phyloP scores from a whole-genome alignment of 2,888 invertebrate genomes.

The Athripsodes cinereus region DNA sequence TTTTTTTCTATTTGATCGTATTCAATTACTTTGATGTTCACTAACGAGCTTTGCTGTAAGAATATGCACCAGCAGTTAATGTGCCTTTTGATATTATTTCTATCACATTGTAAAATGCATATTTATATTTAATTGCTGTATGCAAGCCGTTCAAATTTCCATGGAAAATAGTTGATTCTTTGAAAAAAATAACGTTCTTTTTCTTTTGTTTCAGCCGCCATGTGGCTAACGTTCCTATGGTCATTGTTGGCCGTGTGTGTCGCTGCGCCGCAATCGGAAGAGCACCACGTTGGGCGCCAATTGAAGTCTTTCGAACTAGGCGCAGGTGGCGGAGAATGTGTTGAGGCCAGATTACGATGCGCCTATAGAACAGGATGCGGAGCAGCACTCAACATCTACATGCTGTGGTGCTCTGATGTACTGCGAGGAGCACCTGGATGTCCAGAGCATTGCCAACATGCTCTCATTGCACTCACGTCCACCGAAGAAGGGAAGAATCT shows the following conservation, averaged over 20 bases:
- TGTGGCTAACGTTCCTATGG: slow-evolving; percentile 41
- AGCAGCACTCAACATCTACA: slow-evolving; percentile 68
- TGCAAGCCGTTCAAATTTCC: no score
- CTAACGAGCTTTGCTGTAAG: no score
- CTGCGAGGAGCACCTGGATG: slow-evolving; percentile 58
- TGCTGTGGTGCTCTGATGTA: slow-evolving; percentile 64
- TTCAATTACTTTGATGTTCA: no score
- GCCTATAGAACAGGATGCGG: slow-evolving; percentile 72
- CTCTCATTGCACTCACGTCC: slow-evolving; percentile 71
- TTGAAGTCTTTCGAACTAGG: slow-evolving; percentile 31
- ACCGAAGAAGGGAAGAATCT: slow-evolving; percentile 73
- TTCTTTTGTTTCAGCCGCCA: slow-evolving; percentile 16
- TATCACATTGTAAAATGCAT: no score
- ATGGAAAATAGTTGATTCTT: no score
- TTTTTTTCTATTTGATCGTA: no score
- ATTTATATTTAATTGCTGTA: no score
- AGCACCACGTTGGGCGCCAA: slow-evolving; percentile 73
- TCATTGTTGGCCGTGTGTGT: slow-evolving; percentile 36
- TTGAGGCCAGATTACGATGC: slow-evolving; percentile 66
- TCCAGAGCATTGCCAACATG: slow-evolving; percentile 67
- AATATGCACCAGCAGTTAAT: no score
- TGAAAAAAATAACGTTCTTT: no score
- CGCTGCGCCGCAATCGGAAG: slow-evolving; percentile 47
- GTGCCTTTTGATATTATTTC: no score
- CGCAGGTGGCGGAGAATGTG: slow-evolving; percentile 48